These are phyloP conservation scores for Cheilosia scutellata DNA, from an alignment of 2,888 invertebrate genomes.

Conservation along the genomic window DNA sequence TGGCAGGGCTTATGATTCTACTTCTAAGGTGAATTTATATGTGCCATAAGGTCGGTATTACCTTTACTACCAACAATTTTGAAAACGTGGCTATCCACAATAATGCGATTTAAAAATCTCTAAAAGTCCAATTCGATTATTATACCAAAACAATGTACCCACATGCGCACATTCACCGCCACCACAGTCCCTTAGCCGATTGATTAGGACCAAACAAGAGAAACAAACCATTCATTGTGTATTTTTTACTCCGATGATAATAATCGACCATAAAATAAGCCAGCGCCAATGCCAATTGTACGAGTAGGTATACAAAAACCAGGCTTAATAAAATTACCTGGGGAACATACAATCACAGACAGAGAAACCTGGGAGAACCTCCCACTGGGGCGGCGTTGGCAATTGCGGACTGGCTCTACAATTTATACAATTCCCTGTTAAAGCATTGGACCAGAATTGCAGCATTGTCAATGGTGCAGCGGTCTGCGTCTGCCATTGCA, in stretches of 20 bases:
- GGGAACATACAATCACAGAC: conserved; percentile 30
- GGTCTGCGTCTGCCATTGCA: conserved; percentile 48
- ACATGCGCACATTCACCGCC: conserved; percentile 58
- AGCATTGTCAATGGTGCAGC: conserved; percentile 40
- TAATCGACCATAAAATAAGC: conserved; percentile 50
- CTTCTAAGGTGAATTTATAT: no score
- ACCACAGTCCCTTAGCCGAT: conserved; percentile 67
- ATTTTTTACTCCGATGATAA: conserved; percentile 52
- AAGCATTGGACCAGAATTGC: conserved; percentile 64
- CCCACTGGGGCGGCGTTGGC: conserved; percentile 68
- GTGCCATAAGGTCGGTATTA: no score
- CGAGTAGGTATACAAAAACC: conserved; percentile 21
- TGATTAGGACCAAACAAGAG: conserved; percentile 64
- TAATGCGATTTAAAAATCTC: no score
- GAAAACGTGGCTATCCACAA: no score
- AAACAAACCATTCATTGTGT: conserved; percentile 67
- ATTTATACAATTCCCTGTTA: conserved; percentile 48
- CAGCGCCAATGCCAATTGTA: conserved; percentile 37
- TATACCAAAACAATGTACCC: conserved; percentile 8
- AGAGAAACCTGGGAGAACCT: conserved; percentile 56
- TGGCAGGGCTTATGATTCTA: no score
- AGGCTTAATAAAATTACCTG: conserved; percentile 36
- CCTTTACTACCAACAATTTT: no score
- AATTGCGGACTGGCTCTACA: conserved; percentile 41
- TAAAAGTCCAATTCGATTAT: neutral